Evolutionary conservation across 2,888 invertebrate genomes (phyloP).

Genomic region (Epicampocera succincta): DNA sequence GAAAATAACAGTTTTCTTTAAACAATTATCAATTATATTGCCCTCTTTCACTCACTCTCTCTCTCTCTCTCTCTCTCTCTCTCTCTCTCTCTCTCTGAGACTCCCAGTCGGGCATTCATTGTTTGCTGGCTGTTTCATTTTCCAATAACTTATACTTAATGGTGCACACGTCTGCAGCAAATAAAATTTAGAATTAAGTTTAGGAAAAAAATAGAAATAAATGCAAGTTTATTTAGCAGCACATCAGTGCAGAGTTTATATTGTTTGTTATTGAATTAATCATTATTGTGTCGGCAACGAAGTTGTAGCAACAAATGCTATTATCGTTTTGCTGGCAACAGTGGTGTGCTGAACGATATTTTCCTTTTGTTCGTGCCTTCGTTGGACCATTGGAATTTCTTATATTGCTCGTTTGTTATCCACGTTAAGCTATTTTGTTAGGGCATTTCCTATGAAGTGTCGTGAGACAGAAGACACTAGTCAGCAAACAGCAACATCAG

Average conservation of each 20-base stretch:
- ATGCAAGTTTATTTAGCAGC: background rate
- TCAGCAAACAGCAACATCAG: no score
- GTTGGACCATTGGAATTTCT: slow-evolving; percentile 19
- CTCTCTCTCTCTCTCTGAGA: no score
- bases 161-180: slow-evolving; percentile 11
- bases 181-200: slow-evolving; percentile 15
- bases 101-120: no score
- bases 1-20: slow-evolving; percentile 63
- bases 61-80: background rate
- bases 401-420: slow-evolving; percentile 49
- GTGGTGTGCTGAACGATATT: slow-evolving; percentile 22
- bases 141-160: slow-evolving; percentile 1
- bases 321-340: slow-evolving; percentile 20
- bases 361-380: background rate
- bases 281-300: slow-evolving; percentile 17
- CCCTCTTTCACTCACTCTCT: slow-evolving; percentile 3
- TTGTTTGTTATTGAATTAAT: slow-evolving; percentile 50
- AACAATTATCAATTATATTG: slow-evolving; percentile 58
- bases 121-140: background rate
- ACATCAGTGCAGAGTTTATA: slow-evolving; percentile 35
- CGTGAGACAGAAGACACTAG: background rate
- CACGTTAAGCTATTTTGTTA: background rate
- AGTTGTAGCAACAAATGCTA: background rate
- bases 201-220: background rate
- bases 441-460: slow-evolving; percentile 8